Percentiles rank a stretch among this genome's conserved stretches.
Conservation (phyloP, 2,888 invertebrate genomes). For the Cetonia aurata region DNA sequence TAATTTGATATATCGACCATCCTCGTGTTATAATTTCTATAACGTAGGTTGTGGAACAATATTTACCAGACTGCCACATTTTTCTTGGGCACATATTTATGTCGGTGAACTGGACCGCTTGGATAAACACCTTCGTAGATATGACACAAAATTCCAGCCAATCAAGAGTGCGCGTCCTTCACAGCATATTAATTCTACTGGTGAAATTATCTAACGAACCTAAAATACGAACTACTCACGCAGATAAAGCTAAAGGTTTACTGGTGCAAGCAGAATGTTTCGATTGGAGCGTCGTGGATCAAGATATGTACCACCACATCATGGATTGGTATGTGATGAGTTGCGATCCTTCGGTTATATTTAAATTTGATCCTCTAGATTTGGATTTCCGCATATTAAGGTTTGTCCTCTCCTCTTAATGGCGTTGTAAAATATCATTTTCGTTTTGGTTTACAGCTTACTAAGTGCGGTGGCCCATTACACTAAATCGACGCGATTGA, state of each 20-base stretch:
- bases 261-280: conserved; percentile 74
- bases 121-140: conserved; percentile 69
- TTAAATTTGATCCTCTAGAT: conserved; percentile 69
- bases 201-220: conserved; percentile 81
- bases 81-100: conserved; percentile 80
- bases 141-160: conserved; percentile 61
- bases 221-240: conserved; percentile 72
- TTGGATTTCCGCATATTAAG: conserved; percentile 73
- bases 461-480: conserved; percentile 74
- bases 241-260: conserved; percentile 63
- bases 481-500: conserved; percentile 59
- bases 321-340: conserved; percentile 82
- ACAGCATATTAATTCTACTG: conserved; percentile 76
- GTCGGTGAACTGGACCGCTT: conserved; percentile 75
- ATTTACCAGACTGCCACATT: conserved; percentile 77
- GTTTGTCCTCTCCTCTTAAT: conserved; percentile 61
- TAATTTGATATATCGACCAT: neutral
- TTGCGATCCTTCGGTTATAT: conserved; percentile 77
- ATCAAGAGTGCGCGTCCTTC: conserved; percentile 68
- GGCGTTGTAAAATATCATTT: neutral
- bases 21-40: neutral
- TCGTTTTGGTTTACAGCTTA: conserved; percentile 66
- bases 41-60: conserved; percentile 73
- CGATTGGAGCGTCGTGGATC: conserved; percentile 76
- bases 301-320: conserved; percentile 73